Conservation (phyloP, 2,888 invertebrate genomes). For the Patella depressa region DNA sequence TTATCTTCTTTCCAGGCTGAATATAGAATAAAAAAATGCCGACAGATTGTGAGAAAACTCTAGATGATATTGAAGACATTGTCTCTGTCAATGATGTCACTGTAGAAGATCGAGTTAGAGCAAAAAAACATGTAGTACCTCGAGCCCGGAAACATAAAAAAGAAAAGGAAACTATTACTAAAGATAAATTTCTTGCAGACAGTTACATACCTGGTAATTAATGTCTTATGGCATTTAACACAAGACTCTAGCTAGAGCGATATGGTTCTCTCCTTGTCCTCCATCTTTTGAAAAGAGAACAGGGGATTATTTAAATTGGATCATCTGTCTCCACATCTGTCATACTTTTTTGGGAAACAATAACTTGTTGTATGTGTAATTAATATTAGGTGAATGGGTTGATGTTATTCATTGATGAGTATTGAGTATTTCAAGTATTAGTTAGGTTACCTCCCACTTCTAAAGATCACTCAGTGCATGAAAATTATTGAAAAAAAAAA, state of each 20-base stretch:
- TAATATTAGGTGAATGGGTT: too few species aligned
- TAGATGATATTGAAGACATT: constrained; percentile 65
- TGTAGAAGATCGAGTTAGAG: constrained; percentile 40
- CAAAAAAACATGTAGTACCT: constrained; percentile 50
- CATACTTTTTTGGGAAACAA: neutral
- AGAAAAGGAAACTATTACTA: constrained; percentile 12
- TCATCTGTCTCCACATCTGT: neutral
- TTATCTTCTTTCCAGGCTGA: neutral
- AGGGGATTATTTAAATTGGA: too few species aligned
- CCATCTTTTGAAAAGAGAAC: too few species aligned
- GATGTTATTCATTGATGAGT: too few species aligned
- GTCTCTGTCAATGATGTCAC: constrained; percentile 40
- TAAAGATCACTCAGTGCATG: too few species aligned
- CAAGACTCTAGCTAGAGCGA: too few species aligned
- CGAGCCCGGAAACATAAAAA: constrained; percentile 41
- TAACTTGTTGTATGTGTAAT: too few species aligned
- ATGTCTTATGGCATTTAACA: neutral
- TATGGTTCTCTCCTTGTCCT: too few species aligned
- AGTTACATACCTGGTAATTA: constrained; percentile 76
- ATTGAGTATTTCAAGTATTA: too few species aligned
- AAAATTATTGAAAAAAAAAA: too few species aligned
- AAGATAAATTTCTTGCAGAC: constrained; percentile 45
- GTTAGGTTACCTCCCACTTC: too few species aligned
- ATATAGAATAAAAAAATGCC: constrained; percentile 25
- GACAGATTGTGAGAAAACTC: constrained; percentile 30